Percentiles rank a stretch among this genome's conserved stretches.
Evolutionary conservation across 2,888 invertebrate species (phyloP).

Genomic region (Oscheius myriophilus): DNA sequence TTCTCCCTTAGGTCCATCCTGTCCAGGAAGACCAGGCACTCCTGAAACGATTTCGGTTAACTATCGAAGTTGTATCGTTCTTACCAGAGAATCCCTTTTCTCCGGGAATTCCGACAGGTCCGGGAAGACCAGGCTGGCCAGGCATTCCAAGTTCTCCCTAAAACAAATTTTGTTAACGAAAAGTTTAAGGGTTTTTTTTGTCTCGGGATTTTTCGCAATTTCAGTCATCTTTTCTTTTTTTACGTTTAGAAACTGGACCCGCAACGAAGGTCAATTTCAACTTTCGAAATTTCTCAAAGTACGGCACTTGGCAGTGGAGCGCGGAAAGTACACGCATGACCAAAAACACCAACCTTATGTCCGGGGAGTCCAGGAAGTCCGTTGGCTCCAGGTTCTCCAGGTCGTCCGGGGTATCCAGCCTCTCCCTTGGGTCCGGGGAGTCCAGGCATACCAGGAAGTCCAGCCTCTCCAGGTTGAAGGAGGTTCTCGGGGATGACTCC

Average conservation of each 20-base stretch:
- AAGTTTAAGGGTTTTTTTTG: no score
- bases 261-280: no score
- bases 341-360: conserved; percentile 1
- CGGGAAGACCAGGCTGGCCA: conserved; percentile 77
- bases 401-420: conserved; percentile 70
- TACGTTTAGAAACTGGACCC: no score
- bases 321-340: no score
- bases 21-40: conserved; percentile 65
- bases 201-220: no score
- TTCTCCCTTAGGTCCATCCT: conserved; percentile 74
- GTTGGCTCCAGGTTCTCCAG: conserved; percentile 71
- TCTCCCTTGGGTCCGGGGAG: conserved; percentile 75
- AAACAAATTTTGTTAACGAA: neutral
- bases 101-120: conserved; percentile 83
- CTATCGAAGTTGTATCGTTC: conserved; percentile 62
- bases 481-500: conserved; percentile 56
- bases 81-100: conserved; percentile 71
- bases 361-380: conserved; percentile 59
- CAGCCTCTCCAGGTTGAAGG: conserved; percentile 71
- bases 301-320: no score
- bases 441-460: conserved; percentile 70
- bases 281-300: no score
- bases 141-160: conserved; percentile 74
- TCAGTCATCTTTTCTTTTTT: no score
- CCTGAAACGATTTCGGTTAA: conserved; percentile 69